Evolutionary conservation across 2,113 vertebrate species (phyloP).

Genomic region (Columbina picui): DNA sequence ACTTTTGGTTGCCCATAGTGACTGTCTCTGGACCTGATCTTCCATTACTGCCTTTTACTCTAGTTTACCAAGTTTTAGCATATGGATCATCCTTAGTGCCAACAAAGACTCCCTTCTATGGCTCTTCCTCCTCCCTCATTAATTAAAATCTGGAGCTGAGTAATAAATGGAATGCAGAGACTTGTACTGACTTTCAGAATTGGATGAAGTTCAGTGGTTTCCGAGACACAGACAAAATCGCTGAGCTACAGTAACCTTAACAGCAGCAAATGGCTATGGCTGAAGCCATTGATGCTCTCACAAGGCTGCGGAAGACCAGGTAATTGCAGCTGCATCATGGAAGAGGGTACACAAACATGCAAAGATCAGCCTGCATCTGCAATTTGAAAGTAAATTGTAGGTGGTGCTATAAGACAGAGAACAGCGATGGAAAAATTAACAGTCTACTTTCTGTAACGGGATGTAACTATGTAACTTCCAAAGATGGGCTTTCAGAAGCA

Average conservation of each 20-base stretch:
- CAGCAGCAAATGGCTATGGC: neutral
- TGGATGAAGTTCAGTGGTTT: neutral
- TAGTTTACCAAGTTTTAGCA: neutral
- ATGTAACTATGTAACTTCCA: neutral
- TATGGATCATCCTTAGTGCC: neutral
- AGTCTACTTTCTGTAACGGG: neutral
- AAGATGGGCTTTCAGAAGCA: neutral
- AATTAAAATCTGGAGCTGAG: neutral
- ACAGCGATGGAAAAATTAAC: neutral
- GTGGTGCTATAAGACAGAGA: neutral
- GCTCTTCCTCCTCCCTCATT: neutral
- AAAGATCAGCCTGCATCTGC: neutral
- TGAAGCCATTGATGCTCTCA: neutral
- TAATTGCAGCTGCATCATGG: neutral
- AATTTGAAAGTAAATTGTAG: neutral
- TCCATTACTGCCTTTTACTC: neutral
- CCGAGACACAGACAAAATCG: neutral
- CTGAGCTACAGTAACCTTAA: neutral
- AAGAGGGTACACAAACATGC: neutral
- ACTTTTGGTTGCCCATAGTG: neutral
- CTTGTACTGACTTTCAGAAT: neutral
- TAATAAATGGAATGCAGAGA: neutral
- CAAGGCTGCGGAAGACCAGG: rapidly evolving
- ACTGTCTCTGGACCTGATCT: neutral
- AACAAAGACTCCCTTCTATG: neutral